Evolutionary conservation across 2,888 invertebrate species (phyloP).

Genomic region (Oscheius sp.): DNA sequence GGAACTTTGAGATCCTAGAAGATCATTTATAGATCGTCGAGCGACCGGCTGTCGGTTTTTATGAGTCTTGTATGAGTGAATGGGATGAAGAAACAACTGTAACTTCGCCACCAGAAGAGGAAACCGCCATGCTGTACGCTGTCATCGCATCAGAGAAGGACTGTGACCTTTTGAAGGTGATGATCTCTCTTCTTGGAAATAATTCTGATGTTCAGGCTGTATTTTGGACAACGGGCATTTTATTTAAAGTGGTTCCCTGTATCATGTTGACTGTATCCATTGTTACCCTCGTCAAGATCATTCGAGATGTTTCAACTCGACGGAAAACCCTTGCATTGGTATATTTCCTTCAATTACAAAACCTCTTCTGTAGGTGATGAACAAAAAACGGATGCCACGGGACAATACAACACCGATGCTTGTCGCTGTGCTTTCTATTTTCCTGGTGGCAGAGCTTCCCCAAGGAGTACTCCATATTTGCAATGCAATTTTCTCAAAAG

Average conservation of each 20-base stretch:
- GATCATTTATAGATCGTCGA: not conserved
- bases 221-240: constrained; percentile 72
- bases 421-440: constrained; percentile 71
- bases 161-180: constrained; percentile 55
- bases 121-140: constrained; percentile 42
- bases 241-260: constrained; percentile 73
- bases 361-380: constrained; percentile 60
- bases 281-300: constrained; percentile 67
- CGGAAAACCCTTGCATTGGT: constrained; percentile 66
- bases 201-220: constrained; percentile 54
- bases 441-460: constrained; percentile 69
- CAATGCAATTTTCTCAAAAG: constrained; percentile 69
- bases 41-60: constrained; percentile 4
- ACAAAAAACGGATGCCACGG: constrained; percentile 69
- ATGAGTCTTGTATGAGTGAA: not conserved
- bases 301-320: constrained; percentile 68
- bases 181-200: not conserved
- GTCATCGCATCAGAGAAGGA: constrained; percentile 53
- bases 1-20: not conserved
- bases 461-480: constrained; percentile 70
- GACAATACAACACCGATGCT: constrained; percentile 73
- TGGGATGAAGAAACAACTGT: constrained; percentile 15
- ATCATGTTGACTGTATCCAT: constrained; percentile 71
- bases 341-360: not conserved
- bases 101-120: not conserved